Conservation (phyloP, 2,113 vertebrate genomes). For the Paralichthys olivaceus region DNA sequence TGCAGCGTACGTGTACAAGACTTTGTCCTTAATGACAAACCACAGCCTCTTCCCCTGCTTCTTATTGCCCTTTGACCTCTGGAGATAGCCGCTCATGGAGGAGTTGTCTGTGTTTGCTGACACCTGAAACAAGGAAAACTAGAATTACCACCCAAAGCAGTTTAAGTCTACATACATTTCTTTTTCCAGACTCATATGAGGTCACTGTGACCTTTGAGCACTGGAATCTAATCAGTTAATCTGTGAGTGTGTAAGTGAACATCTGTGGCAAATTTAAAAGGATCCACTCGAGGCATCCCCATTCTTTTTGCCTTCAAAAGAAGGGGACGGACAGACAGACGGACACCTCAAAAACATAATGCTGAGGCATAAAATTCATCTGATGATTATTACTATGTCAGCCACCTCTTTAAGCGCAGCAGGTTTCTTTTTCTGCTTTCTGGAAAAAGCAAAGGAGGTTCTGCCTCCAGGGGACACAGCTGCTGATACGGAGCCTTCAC, state of each 20-base stretch:
- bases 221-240: no score
- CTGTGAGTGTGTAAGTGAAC: no score
- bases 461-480: constrained; percentile 84
- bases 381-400: constrained; percentile 15
- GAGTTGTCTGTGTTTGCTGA: constrained; percentile 93
- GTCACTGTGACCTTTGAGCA: no score
- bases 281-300: no score
- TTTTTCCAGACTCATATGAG: no score
- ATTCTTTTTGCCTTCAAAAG: no score
- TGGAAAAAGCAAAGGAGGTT: constrained; percentile 81
- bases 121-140: constrained; percentile 82
- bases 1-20: constrained; percentile 96
- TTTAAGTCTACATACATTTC: no score
- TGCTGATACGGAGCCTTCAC: constrained; percentile 77
- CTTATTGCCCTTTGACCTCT: constrained; percentile 90
- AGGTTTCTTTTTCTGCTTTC: constrained; percentile 94
- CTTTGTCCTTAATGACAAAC: constrained; percentile 99
- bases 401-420: constrained; percentile 94
- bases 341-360: not conserved
- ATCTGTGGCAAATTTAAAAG: no score
- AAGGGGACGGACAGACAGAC: no score
- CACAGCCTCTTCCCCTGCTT: constrained; percentile 95
- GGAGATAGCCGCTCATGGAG: constrained; percentile 96
- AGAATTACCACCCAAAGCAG: not conserved
- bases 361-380: not conserved